Evolutionary conservation across 37 sponge, comb jelly and placozoan genomes (phyloP).

Genomic region (Lycopodina hypogea): DNA sequence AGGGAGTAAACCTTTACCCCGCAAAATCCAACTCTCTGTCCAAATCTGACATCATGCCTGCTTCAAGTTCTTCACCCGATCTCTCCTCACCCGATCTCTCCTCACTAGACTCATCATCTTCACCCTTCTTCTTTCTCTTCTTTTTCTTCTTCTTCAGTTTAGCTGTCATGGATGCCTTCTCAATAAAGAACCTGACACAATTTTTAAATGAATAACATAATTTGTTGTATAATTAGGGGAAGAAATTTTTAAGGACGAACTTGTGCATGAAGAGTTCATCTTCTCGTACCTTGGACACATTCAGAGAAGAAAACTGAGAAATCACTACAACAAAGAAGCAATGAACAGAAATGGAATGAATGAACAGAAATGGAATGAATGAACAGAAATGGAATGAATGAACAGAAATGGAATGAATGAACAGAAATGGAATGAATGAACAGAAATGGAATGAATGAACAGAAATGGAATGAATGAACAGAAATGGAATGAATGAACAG

Average conservation of each 20-base stretch:
- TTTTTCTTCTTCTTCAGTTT: conserved; percentile 24
- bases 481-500: too few species aligned
- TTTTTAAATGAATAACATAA: neutral
- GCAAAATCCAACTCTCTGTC: conserved; percentile 38
- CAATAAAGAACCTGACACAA: conserved; percentile 2
- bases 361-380: too few species aligned
- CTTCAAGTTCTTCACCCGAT: neutral
- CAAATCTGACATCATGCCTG: neutral
- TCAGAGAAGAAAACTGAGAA: conserved; percentile 62
- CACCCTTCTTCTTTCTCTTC: conserved; percentile 2
- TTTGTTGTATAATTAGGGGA: too few species aligned
- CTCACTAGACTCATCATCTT: conserved; percentile 16
- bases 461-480: too few species aligned
- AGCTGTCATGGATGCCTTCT: conserved; percentile 15
- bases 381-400: too few species aligned
- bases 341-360: too few species aligned
- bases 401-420: too few species aligned
- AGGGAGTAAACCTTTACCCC: conserved; percentile 14
- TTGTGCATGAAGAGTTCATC: conserved; percentile 90
- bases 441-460: too few species aligned
- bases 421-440: too few species aligned
- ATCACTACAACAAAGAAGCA: conserved; percentile 59
- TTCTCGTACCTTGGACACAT: conserved; percentile 64
- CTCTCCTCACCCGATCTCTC: neutral
- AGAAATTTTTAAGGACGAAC: conserved; percentile 3